Evolutionary conservation across 1,140 invertebrate species (phyloP).

Genomic region (Bombus turneri): DNA sequence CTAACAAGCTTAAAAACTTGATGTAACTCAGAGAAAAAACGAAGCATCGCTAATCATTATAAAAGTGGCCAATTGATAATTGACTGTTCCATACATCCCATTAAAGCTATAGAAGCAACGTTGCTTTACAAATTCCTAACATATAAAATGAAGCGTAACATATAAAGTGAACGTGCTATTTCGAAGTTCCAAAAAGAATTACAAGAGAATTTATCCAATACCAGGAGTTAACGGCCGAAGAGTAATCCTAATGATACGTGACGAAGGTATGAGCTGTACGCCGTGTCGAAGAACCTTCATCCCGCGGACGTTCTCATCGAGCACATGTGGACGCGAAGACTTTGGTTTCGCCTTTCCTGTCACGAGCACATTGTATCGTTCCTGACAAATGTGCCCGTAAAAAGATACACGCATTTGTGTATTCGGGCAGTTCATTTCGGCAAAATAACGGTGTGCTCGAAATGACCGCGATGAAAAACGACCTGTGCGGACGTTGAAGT

Average conservation of each 20-base stretch:
- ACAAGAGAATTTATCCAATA: background rate
- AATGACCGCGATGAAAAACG: background rate
- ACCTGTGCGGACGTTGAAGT: background rate
- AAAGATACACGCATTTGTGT: background rate
- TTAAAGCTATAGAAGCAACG: background rate
- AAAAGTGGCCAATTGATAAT: no score
- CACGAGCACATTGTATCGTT: conserved; percentile 14
- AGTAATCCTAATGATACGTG: conserved; percentile 30
- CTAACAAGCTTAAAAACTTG: no score
- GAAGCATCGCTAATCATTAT: background rate
- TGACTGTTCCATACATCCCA: background rate
- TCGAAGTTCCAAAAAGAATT: background rate
- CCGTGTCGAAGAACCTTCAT: conserved; percentile 6
- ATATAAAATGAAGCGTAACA: background rate
- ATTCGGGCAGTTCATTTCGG: conserved; percentile 45
- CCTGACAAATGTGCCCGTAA: conserved; percentile 33
- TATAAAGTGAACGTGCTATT: background rate
- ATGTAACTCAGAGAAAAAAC: background rate
- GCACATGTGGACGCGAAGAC: background rate
- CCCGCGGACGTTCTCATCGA: background rate
- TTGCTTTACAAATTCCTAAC: background rate
- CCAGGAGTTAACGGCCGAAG: background rate
- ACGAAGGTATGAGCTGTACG: conserved; percentile 12
- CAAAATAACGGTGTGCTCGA: conserved; percentile 53
- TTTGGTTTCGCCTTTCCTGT: conserved; percentile 14